A percentile compares a stretch with the other conserved stretches of the same genome.
These are phyloP conservation scores for Lutjanus argentimaculatus DNA, from an alignment of 2,797 vertebrate genomes.

Conservation along the genomic window DNA sequence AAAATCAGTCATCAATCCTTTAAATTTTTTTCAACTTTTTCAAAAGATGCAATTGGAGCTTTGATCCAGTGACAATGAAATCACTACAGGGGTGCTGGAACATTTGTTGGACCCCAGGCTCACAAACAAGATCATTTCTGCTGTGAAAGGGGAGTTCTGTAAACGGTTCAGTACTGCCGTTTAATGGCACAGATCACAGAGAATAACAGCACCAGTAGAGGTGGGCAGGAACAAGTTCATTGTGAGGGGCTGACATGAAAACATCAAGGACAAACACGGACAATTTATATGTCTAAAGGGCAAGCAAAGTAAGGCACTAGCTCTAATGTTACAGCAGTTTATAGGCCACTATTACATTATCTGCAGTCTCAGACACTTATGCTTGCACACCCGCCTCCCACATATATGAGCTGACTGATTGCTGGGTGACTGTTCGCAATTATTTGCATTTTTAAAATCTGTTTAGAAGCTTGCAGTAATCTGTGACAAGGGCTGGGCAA, in stretches of 20 bases:
- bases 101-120: not conserved
- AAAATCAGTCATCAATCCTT: slow-evolving; percentile 34
- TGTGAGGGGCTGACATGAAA: slow-evolving; percentile 24
- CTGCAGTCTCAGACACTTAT: not conserved
- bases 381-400: not conserved
- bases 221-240: slow-evolving; percentile 21
- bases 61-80: slow-evolving; percentile 42
- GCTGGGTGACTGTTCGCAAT: slow-evolving; percentile 23
- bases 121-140: slow-evolving; percentile 17
- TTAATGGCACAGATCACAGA: slow-evolving; percentile 30
- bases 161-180: slow-evolving; percentile 19
- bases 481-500: too few species aligned
- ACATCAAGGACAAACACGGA: slow-evolving; percentile 3
- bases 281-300: slow-evolving; percentile 10
- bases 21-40: not conserved
- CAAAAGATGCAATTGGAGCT: slow-evolving; percentile 32
- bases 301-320: not conserved
- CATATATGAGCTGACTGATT: not conserved
- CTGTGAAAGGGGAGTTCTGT: slow-evolving; percentile 13
- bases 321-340: not conserved
- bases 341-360: not conserved
- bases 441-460: slow-evolving; percentile 13
- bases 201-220: slow-evolving; percentile 30
- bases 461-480: not conserved
- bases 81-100: slow-evolving; percentile 5